Evolutionary conservation across 1,140 invertebrate genomes (phyloP), one percentile per base, ranked within the genome.

Genomic region (Bactericera cockerelli): DNA sequence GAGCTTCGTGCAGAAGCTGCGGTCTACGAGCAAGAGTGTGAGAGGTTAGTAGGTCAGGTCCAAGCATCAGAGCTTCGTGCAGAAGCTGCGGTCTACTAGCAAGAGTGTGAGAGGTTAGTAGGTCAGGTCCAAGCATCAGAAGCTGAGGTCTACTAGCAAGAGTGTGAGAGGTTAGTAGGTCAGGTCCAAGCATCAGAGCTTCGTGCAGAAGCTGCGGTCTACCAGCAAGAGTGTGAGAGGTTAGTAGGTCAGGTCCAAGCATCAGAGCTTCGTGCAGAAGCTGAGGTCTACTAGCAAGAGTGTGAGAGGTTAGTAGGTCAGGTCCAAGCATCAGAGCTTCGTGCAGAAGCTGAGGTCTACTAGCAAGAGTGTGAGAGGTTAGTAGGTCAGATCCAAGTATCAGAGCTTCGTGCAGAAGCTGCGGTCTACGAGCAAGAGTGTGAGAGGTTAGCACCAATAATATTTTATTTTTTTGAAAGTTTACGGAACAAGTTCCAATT

Each of bases 381-480:
- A 74, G 63, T 77, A 74, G 59, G 74, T 83, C 19, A 74, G 81
- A 10, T 81, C 84, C 1, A 72, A 87, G 13, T 87, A 87, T 2
- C 87, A 91, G 69, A 89, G 84, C 66, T 89, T 92, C 71, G 87
- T 87, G 1, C 87, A 90, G 70, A 87, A 89, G 65, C 72, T 91
- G 31, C 74, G 86, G 2, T 87, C 86, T 11, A 90, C 87, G 1
- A 83, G 85, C 1, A 88, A 88, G 72, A 86, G 80, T 58, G 86
- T 88, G 0, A 87, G 87, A 69, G 84, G 79, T 56, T 77, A 74
- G 63, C 13, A n/a, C n/a, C n/a, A n/a, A n/a, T n/a, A n/a, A n/a
- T n/a, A n/a, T n/a, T n/a, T n/a, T n/a, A n/a, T n/a, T n/a, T n/a
- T n/a, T n/a, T n/a, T n/a, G n/a, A n/a, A n/a, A n/a, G n/a, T n/a